Conservation (phyloP, 2,113 vertebrate species). For the Corynorhinus townsendii region DNA sequence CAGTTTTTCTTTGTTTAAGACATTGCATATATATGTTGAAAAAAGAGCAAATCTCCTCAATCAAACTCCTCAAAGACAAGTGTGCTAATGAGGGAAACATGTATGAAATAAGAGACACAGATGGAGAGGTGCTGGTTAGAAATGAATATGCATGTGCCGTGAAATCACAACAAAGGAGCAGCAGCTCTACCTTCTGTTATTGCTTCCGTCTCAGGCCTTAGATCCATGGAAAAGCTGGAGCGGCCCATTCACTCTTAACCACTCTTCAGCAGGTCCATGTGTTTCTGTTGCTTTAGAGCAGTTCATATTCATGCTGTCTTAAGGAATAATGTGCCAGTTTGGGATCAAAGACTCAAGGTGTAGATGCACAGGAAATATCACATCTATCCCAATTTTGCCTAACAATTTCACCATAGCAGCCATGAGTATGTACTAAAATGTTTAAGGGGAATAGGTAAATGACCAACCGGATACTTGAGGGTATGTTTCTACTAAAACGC, state of each 20-base stretch:
- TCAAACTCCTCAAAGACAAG: background rate
- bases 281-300: background rate
- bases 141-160: background rate
- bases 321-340: background rate
- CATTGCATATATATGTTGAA: background rate
- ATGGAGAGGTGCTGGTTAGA: background rate
- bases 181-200: background rate
- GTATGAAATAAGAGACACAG: background rate
- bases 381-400: background rate
- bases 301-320: background rate
- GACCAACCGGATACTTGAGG: too few species aligned
- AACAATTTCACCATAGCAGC: background rate
- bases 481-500: background rate
- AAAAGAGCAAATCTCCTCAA: background rate
- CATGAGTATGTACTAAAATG: background rate
- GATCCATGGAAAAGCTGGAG: background rate
- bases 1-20: background rate
- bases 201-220: background rate
- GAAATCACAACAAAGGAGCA: background rate
- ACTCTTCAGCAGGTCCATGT: background rate
- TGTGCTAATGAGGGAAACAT: background rate
- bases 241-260: background rate
- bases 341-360: background rate
- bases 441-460: conserved; percentile 7
- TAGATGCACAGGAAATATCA: background rate